Percentiles rank a stretch among this genome's conserved stretches.
phyloP scores from a whole-genome alignment of 2,113 vertebrate species.

The Esox niger region DNA sequence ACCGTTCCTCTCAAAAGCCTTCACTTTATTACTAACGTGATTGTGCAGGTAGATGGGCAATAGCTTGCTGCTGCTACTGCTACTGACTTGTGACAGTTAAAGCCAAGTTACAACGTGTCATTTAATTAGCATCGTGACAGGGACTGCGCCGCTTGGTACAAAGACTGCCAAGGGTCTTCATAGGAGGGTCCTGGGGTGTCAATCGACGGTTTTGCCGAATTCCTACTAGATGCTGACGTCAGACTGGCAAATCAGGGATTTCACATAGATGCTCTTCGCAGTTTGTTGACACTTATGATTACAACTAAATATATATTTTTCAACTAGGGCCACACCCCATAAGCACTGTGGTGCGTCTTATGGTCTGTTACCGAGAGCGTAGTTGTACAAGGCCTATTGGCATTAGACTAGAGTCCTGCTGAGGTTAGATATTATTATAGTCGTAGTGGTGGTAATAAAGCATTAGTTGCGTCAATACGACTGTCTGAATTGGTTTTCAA shows the following conservation, averaged over 20 bases:
- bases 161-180: not conserved
- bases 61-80: no score
- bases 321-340: conserved; percentile 24
- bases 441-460: no score
- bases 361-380: not conserved
- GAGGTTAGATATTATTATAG: not conserved
- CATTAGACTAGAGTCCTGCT: not conserved
- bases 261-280: conserved; percentile 5
- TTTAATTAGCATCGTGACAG: no score
- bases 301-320: conserved; percentile 27
- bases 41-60: no score
- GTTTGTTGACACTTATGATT: conserved; percentile 37
- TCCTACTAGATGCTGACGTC: conserved; percentile 38
- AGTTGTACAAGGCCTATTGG: not conserved
- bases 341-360: conserved; percentile 25
- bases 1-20: no score
- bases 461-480: no score
- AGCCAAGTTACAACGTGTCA: no score
- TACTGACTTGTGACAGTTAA: no score
- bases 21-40: no score
- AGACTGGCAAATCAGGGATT: conserved; percentile 13
- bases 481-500: no score
- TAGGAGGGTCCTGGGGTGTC: no score
- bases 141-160: not conserved
- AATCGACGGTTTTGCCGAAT: conserved; percentile 29